Percentiles rank a stretch among this genome's conserved stretches.
These are phyloP conservation scores for Sebastes steindachneri DNA, from an alignment of 2,797 vertebrate genomes.

Conservation along the genomic window DNA sequence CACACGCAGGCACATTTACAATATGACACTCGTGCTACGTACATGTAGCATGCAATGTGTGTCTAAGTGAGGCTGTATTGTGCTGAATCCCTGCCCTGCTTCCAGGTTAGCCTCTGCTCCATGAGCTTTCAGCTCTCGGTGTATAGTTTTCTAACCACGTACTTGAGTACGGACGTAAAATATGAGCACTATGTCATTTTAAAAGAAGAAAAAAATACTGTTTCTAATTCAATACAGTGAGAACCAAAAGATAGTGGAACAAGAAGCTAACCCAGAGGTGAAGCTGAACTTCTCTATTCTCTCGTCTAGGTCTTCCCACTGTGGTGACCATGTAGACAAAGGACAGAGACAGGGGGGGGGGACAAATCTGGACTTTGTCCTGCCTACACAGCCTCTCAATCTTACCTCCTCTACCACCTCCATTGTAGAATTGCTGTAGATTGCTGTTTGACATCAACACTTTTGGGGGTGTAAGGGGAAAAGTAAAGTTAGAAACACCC, in stretches of 20 bases:
- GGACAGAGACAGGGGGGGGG: slow-evolving; percentile 65
- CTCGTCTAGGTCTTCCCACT: slow-evolving; percentile 26
- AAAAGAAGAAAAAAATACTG: background rate
- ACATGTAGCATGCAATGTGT: slow-evolving; percentile 84
- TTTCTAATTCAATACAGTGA: background rate
- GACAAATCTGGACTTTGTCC: slow-evolving; percentile 49
- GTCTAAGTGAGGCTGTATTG: slow-evolving; percentile 7
- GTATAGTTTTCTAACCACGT: background rate
- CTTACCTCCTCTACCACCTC: slow-evolving; percentile 91
- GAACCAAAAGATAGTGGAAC: slow-evolving; percentile 43
- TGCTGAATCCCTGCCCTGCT: slow-evolving; percentile 19
- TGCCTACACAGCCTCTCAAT: slow-evolving; percentile 61
- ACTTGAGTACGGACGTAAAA: background rate
- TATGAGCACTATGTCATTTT: background rate
- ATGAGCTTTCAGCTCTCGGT: slow-evolving; percentile 19
- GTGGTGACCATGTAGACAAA: slow-evolving; percentile 57
- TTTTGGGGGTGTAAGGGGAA: slow-evolving; percentile 74
- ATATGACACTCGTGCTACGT: slow-evolving; percentile 76
- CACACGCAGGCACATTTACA: slow-evolving; percentile 80
- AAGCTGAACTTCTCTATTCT: slow-evolving; percentile 9
- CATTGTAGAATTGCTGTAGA: slow-evolving; percentile 90
- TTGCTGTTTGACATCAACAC: slow-evolving; percentile 87
- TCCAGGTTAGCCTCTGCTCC: slow-evolving; percentile 59
- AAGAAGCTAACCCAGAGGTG: slow-evolving; percentile 50
- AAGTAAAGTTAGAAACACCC: slow-evolving; percentile 84